phyloP scores from a whole-genome alignment of 2,888 invertebrate species.

The Pristionchus exspectatus region DNA sequence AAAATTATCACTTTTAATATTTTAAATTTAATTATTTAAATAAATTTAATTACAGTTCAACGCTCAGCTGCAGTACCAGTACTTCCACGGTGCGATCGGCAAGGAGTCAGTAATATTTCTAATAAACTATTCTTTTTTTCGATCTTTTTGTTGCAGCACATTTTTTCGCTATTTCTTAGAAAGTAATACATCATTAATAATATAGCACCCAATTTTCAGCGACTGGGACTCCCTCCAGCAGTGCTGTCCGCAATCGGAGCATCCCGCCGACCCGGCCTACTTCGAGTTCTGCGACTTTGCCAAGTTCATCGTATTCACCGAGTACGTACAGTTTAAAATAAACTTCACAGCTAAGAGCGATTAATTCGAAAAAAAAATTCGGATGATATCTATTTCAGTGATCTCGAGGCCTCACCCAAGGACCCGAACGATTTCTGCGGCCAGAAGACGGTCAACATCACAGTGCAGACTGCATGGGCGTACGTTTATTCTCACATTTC shows the following conservation, averaged over 20 bases:
- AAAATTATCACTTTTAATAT: background rate
- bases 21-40: background rate
- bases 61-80: constrained; percentile 66
- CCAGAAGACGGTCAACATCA: constrained; percentile 60
- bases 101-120: constrained; percentile 60
- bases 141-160: background rate
- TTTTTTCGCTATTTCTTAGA: background rate
- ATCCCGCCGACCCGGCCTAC: constrained; percentile 60
- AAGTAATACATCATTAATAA: background rate
- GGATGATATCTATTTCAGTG: background rate
- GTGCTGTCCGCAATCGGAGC: constrained; percentile 60
- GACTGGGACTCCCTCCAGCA: constrained; percentile 65
- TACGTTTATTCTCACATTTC: background rate
- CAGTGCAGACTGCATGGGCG: background rate
- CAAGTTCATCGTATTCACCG: background rate
- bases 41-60: constrained; percentile 60
- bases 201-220: constrained; percentile 55
- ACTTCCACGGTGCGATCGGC: constrained; percentile 69
- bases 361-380: too few species aligned
- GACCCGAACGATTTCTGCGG: constrained; percentile 62
- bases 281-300: constrained; percentile 69
- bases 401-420: constrained; percentile 61
- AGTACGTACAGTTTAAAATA: background rate
- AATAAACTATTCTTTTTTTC: too few species aligned
- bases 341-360: too few species aligned